Base-by-base conservation (phyloP, 2,797 vertebrate genomes). In the Sternarchorhynchus goeldii region DNA sequence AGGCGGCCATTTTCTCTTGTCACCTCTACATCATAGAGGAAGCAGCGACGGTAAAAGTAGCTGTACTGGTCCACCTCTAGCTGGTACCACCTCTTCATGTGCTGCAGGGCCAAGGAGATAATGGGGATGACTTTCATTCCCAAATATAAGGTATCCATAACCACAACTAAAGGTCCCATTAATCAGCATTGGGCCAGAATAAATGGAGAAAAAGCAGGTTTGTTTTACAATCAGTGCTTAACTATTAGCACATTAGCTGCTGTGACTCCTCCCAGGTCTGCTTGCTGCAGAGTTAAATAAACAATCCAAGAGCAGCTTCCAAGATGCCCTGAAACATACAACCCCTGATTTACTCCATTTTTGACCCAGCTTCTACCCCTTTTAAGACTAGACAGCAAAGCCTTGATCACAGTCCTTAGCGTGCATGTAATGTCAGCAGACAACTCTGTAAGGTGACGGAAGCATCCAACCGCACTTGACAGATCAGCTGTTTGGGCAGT, bases 71-170 rank as follows among this genome's bases (percentile, higher is more conserved):
- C 77, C 2, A 53, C 0, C 2, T 90, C 87, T 20, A 92, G 69
- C 2, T 81, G 84, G 55, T 87, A 76, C 89, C 90, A 91, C n/a
- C 0, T 63, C 2, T 62, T 65, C 55, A 82, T 75, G 84, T 87
- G 88, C 91, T 91, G 76, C 73, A 45, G 32, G 55, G n/a, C 65
- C 8, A 57, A 25, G 21, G 50, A n/a, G 17, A 10, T 59, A 31
- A 50, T 18, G n/a, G 50, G 17, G 17, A 10, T 59, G 21, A 50
- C 20, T 6, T 71, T 70, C 50, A 32, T 32, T 64, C 20, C 16
- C 32, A 65, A 53, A 53, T 6, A 45, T 67, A 18, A 25, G n/a
- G n/a, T 21, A 45, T 5, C 45, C 59, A 62, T 31, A 62, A 14
- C 18, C 12, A 25, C 10, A 66, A 66, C 14, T 50, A 50, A 14